Evolutionary conservation across 2,888 invertebrate species (phyloP).

Genomic region (Cataglyphis livida): DNA sequence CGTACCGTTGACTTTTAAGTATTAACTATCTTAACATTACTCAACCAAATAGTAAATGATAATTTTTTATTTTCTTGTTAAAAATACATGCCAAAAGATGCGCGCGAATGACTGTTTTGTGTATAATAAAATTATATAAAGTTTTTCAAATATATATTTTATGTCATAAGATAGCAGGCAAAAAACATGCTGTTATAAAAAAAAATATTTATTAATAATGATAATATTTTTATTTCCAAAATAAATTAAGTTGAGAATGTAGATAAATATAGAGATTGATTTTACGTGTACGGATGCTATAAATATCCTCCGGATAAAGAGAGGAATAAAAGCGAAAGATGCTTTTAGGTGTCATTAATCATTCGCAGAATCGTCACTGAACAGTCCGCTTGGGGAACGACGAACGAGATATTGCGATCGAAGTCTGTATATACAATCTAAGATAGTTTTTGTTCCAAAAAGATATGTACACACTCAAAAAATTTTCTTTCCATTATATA

Average conservation of each 20-base stretch:
- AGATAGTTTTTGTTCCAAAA: conserved; percentile 58
- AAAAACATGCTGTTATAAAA: background rate
- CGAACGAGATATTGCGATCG: conserved; percentile 72
- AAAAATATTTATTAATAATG: background rate
- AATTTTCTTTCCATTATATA: background rate
- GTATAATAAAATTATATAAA: background rate
- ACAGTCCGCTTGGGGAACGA: conserved; percentile 66
- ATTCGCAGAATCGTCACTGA: conserved; percentile 73
- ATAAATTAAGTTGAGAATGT: conserved; percentile 18
- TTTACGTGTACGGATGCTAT: conserved; percentile 1
- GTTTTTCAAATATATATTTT: background rate
- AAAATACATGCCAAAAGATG: background rate
- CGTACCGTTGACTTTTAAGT: background rate
- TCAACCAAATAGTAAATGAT: background rate
- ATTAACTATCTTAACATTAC: background rate
- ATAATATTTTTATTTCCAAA: background rate
- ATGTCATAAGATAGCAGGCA: background rate
- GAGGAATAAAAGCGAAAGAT: conserved; percentile 48
- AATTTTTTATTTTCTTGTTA: background rate
- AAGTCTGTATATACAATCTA: conserved; percentile 54
- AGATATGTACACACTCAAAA: background rate
- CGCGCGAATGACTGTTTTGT: background rate
- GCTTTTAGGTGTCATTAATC: conserved; percentile 76
- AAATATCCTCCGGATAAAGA: conserved; percentile 39
- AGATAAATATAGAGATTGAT: conserved; percentile 22